Evolutionary conservation across 2,113 vertebrate species (phyloP).

Genomic region (Sander vitreus): DNA sequence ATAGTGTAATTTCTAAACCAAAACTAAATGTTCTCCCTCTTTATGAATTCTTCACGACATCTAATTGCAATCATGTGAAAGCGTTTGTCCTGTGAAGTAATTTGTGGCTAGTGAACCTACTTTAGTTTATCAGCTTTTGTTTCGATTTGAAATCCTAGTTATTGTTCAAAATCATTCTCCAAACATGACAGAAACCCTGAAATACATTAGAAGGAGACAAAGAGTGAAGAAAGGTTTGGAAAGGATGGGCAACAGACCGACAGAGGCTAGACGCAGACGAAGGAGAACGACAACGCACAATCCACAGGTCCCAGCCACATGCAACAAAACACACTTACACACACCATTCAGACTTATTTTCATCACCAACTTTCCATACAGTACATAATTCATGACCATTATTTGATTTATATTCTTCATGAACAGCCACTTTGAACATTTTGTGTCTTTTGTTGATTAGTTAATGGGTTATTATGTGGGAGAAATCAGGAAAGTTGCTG

Average conservation of each 20-base stretch:
- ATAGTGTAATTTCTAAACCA: not conserved
- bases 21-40: not conserved
- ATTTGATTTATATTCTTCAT: not conserved
- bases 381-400: not conserved
- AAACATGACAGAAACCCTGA: conserved; percentile 68
- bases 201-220: conserved; percentile 41
- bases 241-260: conserved; percentile 72
- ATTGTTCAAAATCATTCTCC: not conserved
- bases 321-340: conserved; percentile 11
- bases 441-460: not conserved
- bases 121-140: not conserved
- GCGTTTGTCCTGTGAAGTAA: not conserved
- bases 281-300: conserved; percentile 32
- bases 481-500: not conserved
- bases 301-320: conserved; percentile 6
- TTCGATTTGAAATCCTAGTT: not conserved
- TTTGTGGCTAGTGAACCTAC: not conserved
- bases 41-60: not conserved
- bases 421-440: not conserved
- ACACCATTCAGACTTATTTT: not conserved
- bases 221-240: conserved; percentile 73
- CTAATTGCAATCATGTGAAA: not conserved
- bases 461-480: not conserved
- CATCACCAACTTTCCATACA: not conserved
- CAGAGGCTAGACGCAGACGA: conserved; percentile 16